phyloP scores from a whole-genome alignment of 2,113 vertebrate genomes.

The Meles meles region DNA sequence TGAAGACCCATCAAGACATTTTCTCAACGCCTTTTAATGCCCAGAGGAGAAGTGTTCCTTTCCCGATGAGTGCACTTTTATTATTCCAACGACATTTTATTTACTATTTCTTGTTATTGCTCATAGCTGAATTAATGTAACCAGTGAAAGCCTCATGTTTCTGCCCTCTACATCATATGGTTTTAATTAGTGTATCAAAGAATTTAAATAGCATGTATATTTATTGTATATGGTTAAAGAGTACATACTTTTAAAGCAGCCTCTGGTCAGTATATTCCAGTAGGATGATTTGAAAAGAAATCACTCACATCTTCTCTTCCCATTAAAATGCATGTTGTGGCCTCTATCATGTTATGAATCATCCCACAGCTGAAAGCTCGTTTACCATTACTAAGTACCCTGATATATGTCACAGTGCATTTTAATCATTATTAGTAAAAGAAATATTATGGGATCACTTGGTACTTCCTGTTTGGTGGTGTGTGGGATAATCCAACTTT shows the following conservation, averaged over 20 bases:
- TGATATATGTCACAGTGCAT: neutral
- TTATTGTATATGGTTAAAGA: neutral
- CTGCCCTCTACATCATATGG: neutral
- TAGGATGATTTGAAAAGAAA: conserved; percentile 43
- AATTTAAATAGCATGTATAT: neutral
- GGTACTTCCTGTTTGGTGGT: conserved; percentile 1
- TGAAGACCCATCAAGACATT: neutral
- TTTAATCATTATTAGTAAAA: neutral
- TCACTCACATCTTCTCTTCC: neutral
- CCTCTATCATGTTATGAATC: neutral
- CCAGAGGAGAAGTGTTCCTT: neutral
- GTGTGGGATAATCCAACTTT: neutral
- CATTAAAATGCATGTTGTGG: neutral
- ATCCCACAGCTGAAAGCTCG: neutral
- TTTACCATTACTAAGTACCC: neutral
- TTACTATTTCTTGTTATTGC: neutral
- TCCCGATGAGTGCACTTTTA: neutral
- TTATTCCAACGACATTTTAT: conserved; percentile 20
- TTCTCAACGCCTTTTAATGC: neutral
- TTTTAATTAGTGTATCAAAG: conserved; percentile 45
- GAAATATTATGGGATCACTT: neutral
- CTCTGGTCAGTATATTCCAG: neutral
- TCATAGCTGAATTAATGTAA: neutral
- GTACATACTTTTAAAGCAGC: conserved; percentile 9
- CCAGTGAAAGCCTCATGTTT: neutral